Evolutionary conservation across 37 sponge, comb jelly and placozoan genomes (phyloP), one percentile per base, ranked within the genome.

Genomic region (Chondrilla cf. caribensis): DNA sequence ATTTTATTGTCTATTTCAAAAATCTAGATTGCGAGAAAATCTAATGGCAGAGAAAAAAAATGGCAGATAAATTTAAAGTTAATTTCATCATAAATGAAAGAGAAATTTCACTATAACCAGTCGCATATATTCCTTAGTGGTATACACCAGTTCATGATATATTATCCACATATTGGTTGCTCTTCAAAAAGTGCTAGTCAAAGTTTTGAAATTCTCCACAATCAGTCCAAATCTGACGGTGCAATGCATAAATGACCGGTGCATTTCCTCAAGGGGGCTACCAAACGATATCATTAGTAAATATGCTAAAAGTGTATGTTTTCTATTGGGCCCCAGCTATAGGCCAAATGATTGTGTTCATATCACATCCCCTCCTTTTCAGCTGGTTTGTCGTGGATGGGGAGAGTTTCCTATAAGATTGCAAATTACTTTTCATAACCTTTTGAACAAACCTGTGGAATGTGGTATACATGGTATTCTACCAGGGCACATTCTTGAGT

Each of bases 81-180:
- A n/a, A n/a, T n/a, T n/a, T n/a, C n/a, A n/a, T n/a, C n/a, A n/a
- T n/a, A n/a, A n/a, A n/a, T n/a, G n/a, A n/a, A n/a, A n/a, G 6
- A n/a, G 15, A n/a, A n/a, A 62, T n/a, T 19, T n/a, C 29, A 19
- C 21, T 39, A 68, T 71, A 60, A 97, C 98, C 91, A 95, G 98
- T 84, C 99, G 64, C 93, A 94, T 99, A 82, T 90, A 99, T 78
- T 99, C 99, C 47, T 96, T 99, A 14, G 95, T 88, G 7, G 99
- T 99, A 58, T 86, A 94, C 29, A 99, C 97, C 47, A 99, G 87
- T 64, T 99, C 97, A 79, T 88, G 85, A 54, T 96, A 99, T 5
- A 99, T 95, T 0, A 99, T 76, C 93, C 99, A 99, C 60, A 84
- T 84, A 51, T n/a, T n/a, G 99, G 97, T 29, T 90, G 90, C 37